These are phyloP conservation scores for Leptodactylus fuscus DNA, from an alignment of 2,113 vertebrate species.

Conservation along the genomic window DNA sequence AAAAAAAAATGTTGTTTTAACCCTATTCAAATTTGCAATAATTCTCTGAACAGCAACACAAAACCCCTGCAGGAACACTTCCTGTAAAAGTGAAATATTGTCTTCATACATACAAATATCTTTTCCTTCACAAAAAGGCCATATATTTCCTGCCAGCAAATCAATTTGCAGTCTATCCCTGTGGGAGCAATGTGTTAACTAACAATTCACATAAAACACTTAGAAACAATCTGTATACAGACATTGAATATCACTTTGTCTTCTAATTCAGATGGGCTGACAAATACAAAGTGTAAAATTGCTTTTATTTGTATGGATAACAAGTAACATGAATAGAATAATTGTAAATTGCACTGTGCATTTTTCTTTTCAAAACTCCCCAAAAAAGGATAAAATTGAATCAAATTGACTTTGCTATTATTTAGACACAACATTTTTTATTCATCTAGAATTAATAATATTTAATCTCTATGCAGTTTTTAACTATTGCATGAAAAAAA, in stretches of 20 bases:
- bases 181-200: slow-evolving; percentile 22
- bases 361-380: neutral
- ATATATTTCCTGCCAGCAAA: slow-evolving; percentile 17
- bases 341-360: neutral
- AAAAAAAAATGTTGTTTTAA: neutral
- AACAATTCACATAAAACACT: slow-evolving; percentile 25
- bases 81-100: neutral
- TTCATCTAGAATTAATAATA: neutral
- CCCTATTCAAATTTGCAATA: neutral
- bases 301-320: neutral
- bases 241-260: slow-evolving; percentile 17
- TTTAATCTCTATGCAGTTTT: too few relatives aligned
- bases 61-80: neutral
- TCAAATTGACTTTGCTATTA: neutral
- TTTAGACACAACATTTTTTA: neutral
- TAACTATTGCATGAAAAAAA: too few relatives aligned
- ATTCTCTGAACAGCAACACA: neutral
- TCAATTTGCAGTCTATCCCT: slow-evolving; percentile 10
- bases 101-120: slow-evolving; percentile 10
- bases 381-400: neutral
- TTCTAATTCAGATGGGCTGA: slow-evolving; percentile 27
- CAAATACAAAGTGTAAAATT: slow-evolving; percentile 22
- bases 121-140: neutral
- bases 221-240: neutral
- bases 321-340: slow-evolving; percentile 19